Evolutionary conservation across 2,888 invertebrate genomes (phyloP).

Genomic region (Diaperis boleti): DNA sequence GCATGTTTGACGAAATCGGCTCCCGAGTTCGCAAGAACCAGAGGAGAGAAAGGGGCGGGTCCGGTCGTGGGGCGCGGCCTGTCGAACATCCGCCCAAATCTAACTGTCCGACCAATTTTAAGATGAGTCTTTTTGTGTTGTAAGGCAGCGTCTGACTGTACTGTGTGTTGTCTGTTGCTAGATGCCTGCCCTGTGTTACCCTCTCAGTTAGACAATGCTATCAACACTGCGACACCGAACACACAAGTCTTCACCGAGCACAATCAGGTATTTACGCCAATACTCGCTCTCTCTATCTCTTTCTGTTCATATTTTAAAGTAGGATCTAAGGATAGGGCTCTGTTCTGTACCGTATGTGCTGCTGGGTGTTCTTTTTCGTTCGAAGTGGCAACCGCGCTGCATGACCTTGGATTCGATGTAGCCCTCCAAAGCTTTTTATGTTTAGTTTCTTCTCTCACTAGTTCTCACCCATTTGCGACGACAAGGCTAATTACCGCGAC

Average conservation of each 20-base stretch:
- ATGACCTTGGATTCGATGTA: not conserved
- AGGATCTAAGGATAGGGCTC: slow-evolving; percentile 14
- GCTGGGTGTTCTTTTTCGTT: slow-evolving; percentile 17
- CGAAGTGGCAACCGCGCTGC: not conserved
- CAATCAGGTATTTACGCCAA: slow-evolving; percentile 61
- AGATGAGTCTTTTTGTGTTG: slow-evolving; percentile 57
- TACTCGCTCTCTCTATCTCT: slow-evolving; percentile 47
- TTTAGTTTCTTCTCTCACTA: not conserved
- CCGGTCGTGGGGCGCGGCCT: no score
- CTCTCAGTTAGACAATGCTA: slow-evolving; percentile 90
- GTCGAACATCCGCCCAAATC: slow-evolving; percentile 17
- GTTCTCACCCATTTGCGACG: no score
- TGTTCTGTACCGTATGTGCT: slow-evolving; percentile 24
- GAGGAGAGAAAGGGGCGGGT: slow-evolving; percentile 12
- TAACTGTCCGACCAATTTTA: slow-evolving; percentile 2
- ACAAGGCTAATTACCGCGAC: no score
- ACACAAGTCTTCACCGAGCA: slow-evolving; percentile 67
- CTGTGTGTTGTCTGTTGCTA: slow-evolving; percentile 93
- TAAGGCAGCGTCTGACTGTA: slow-evolving; percentile 68
- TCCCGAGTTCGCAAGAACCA: not conserved
- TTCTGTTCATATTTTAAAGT: slow-evolving; percentile 38
- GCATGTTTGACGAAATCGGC: slow-evolving; percentile 9
- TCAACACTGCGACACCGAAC: slow-evolving; percentile 74
- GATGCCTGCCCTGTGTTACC: slow-evolving; percentile 92
- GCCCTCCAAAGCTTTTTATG: slow-evolving; percentile 7